Evolutionary conservation across 2,113 vertebrate species (phyloP).

Genomic region (Odocoileus hemionus): DNA sequence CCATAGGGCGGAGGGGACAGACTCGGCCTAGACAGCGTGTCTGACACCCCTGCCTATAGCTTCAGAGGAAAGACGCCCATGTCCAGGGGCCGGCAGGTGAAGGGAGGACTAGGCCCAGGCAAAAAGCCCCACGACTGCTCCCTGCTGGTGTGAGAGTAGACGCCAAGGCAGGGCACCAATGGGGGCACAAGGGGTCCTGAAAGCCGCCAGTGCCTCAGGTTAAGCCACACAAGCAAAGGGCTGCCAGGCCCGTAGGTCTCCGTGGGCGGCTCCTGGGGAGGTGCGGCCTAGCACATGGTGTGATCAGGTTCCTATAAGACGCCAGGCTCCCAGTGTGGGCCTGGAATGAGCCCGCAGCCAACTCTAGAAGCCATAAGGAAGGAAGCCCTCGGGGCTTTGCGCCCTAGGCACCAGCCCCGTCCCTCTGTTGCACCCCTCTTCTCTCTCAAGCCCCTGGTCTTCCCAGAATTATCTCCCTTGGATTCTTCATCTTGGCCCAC

Average conservation of each 20-base stretch:
- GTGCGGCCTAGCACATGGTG: accelerated
- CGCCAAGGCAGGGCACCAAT: accelerated
- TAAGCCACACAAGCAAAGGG: background rate
- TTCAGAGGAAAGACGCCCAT: background rate
- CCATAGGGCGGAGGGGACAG: background rate
- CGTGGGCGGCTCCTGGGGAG: background rate
- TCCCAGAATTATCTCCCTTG: background rate
- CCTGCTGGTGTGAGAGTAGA: background rate
- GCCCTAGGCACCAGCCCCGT: background rate
- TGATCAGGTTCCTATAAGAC: background rate
- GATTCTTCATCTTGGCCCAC: background rate
- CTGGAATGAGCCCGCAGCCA: background rate
- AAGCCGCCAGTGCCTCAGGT: background rate
- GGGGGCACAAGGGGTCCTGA: background rate
- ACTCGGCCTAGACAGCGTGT: background rate
- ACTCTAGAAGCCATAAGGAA: background rate
- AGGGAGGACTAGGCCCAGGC: background rate
- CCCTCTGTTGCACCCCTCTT: background rate
- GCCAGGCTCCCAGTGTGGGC: background rate
- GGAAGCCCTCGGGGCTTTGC: background rate
- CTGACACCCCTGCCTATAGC: background rate
- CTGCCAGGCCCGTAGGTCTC: background rate
- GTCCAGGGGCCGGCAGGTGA: background rate
- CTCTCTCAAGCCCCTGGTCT: background rate
- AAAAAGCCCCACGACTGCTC: background rate